phyloP scores from a whole-genome alignment of 2,113 vertebrate genomes.

The Melanocharis versteri region DNA sequence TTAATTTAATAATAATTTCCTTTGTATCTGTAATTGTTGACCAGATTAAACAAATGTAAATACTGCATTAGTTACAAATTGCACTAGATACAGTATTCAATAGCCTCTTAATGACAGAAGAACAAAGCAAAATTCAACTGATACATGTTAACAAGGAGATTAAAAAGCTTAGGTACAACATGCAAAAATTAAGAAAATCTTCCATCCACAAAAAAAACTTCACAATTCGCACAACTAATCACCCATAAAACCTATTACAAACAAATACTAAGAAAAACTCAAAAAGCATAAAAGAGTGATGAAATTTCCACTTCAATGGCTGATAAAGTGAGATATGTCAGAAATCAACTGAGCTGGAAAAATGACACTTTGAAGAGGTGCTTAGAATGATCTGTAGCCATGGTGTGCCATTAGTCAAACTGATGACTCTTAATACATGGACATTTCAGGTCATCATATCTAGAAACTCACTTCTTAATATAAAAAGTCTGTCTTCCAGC shows the following conservation, averaged over 20 bases:
- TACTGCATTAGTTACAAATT: background rate
- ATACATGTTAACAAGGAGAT: background rate
- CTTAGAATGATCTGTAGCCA: constrained; percentile 72
- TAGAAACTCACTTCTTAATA: constrained; percentile 66
- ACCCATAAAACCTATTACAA: constrained; percentile 81
- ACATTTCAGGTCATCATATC: constrained; percentile 65
- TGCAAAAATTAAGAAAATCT: constrained; percentile 59
- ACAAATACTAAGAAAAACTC: constrained; percentile 75
- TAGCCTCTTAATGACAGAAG: background rate
- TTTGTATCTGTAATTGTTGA: background rate
- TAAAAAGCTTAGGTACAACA: background rate
- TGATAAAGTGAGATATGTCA: constrained; percentile 76
- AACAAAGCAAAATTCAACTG: background rate
- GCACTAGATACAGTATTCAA: background rate
- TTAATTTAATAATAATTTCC: background rate
- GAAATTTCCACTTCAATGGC: constrained; percentile 76
- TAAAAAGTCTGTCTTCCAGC: constrained; percentile 60
- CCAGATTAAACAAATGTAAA: background rate
- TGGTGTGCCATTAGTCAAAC: constrained; percentile 71
- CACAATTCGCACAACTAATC: constrained; percentile 74
- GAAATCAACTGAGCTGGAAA: constrained; percentile 78
- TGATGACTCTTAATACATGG: constrained; percentile 67
- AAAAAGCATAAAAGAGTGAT: constrained; percentile 72
- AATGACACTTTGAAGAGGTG: constrained; percentile 77
- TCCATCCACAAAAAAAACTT: constrained; percentile 12